Evolutionary conservation across 1,140 invertebrate genomes (phyloP), one percentile per base, ranked within the genome.

Genomic region (Drosophila ananassae): DNA sequence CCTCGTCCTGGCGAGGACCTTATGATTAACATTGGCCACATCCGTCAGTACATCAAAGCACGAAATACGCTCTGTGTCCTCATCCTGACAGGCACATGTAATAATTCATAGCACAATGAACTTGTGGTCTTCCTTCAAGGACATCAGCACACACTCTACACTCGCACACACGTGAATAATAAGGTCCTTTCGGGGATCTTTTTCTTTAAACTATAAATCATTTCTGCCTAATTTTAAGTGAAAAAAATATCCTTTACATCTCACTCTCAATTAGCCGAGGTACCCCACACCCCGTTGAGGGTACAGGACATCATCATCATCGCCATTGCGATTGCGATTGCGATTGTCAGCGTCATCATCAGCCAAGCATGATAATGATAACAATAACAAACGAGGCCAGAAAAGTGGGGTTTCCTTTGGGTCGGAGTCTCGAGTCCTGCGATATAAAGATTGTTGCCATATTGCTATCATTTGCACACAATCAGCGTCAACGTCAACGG

Each of bases 391-490:
- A 63, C 69, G 62, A 76, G 73, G 52, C 10, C 50, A 17, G 51
- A 39, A 57, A 53, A 34, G 71, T 52, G 59, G 58, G 34, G 68
- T 47, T 47, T 47, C 44, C 44, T 17, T 50, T n/a, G 0, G 3
- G 21, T 4, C 34, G 1, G 7, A 21, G 39, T 44, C 13, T 6
- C 12, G 44, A 21, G 44, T 47, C 21, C 44, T 12, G 59, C 47
- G 69, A 79, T 77, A 82, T 82, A 82, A 89, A 87, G 83, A 87
- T 87, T 89, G 82, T 87, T 82, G 71, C 78, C 82, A 87, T 87
- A 87, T 87, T 89, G 82, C 82, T 87, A 87, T 87, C 83, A 87
- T 87, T 89, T 87, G 83, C 82, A 87, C 82, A 82, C 82, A 87
- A 87, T 87, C 82, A 89, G 57, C 75, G 50, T 52, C 66, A 72